Base-by-base conservation (phyloP, 1,140 invertebrate genomes). In the Eupristina koningsbergeri region DNA sequence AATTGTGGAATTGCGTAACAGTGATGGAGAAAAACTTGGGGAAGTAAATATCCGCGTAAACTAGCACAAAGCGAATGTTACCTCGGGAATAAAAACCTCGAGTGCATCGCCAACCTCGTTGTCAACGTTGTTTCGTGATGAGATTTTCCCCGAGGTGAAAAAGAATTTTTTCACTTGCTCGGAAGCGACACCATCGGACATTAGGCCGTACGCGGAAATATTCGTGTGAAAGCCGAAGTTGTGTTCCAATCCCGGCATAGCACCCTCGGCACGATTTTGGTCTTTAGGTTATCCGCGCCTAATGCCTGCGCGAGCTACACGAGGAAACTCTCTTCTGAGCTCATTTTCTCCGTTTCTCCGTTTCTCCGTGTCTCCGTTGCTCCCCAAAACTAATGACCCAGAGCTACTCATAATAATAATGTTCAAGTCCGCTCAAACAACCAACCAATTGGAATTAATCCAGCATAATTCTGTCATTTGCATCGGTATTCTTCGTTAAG, bases 161-260 rank as follows among this genome's bases (percentile, higher is more conserved):
- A 96, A 93, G 92, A 96, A 96, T 89, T 96, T 96, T 93, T 96
- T 96, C 89, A 96, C 94, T 93, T 95, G 95, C 90, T 96, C 95
- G 85, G 94, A 90, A 84, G 89, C 92, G 88, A 94, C 93, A 92
- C 94, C 95, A 95, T 95, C 95, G 93, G 94, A 94, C 95, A 96
- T 96, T 93, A 92, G 93, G 91, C 88, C 88, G 87, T 88, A 89
- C 86, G 87, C 89, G 34, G 75, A 58, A 58, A 29, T 45, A 63
- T 69, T 89, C 79, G 86, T 88, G 80, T 90, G 86, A 87, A 87
- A 88, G 85, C 86, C 89, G 87, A 89, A 88, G 86, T 86, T 89
- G 85, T 87, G 87, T 73, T 90, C 89, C 89, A 91, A 88, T 88
- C 89, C 90, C 84, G 90, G 90, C 90, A 91, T 91, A 84, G 80